Base-by-base conservation (phyloP, 1,140 invertebrate species). In the Plectrocnemia conspersa region DNA sequence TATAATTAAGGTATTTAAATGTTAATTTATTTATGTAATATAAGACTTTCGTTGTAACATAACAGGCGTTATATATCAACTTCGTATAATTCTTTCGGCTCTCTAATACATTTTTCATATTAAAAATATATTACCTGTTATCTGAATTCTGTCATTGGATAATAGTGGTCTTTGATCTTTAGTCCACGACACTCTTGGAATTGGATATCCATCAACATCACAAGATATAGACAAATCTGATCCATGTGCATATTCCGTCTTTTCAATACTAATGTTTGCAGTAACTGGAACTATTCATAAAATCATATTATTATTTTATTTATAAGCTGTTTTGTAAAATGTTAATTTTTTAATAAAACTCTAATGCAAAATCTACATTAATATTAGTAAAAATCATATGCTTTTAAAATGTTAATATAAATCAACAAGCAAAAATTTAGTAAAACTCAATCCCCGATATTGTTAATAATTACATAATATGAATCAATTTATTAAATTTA, bases 151-250 rank as follows among this genome's bases (percentile, higher is more conserved):
- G 33, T 80, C 76, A 45, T 66, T 71, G 21, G 68, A 42, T 25
- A 67, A 54, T 24, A 88, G 59, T 3, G 68, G 70, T 24, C 73
- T 64, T 32, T 80, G 77, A 65, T 91, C 82, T 71, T 91, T 91
- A 64, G 79, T 88, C 91, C 90, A 93, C 29, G 76, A 71, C 0
- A 91, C 82, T 50, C 75, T 70, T 3, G 89, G 88, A 27, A 73
- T 68, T 1, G 89, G 89, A 70, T 85, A 85, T 2, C 90, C 89
- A 42, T 85, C 80, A 9, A 88, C 85, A 5, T 79, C 76, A 68
- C 89, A 93, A n/a, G 75, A 75, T 33, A 93, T 75, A 29, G 68
- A 77, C 38, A 93, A 76, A 53, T 85, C 81, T 33, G 79, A 77
- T 36, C 84, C 86, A 38, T 78, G 74, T 1, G 77, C 71, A 65